Base-by-base conservation (phyloP, 2,888 invertebrate species). In the Gari tellinella region DNA sequence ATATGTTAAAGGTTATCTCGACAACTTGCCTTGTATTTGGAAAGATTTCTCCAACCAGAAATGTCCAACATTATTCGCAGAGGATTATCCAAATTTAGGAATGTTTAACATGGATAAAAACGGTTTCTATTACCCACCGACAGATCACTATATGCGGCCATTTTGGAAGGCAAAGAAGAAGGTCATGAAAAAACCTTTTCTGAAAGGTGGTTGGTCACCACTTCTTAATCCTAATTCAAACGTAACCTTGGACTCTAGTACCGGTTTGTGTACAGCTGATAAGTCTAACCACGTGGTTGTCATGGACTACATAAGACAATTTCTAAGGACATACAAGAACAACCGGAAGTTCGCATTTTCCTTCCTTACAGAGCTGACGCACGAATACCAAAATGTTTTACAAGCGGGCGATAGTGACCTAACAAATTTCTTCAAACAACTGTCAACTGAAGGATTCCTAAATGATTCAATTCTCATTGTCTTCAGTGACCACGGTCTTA, bases 331-430 rank as follows among this genome's bases (percentile, higher is more conserved):
- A 12, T 96, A 96, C 87, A 93, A 93, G 48, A 92, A 94, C 46
- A 93, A 94, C 61, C 95, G 96, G 0, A 95, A 95, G 84, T 98
- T 97, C 91, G 92, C 94, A 10, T 96, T 98, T 88, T 95, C 96
- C 8, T 97, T 98, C 92, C 96, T 97, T 83, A 95, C 95, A 0
- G 96, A 97, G 86, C 94, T 97, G n/a, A 96, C 96, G 0, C 98
- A 99, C 87, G 96, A 97, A 84, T 95, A 96, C 53, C 95, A 95
- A 86, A 96, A 96, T 90, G 93, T 95, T 83, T 94, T 94, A 0
- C 95, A 95, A 1, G 94, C 94, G 0, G 96, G 95, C 0, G 97
- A 97, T 89, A 93, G 95, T 0, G 96, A 96, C 89, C 90, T 96
- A 0, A 55, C 77, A 19, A 70, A 84, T 0, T 88, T 92, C 63